Conservation (phyloP, 2,888 invertebrate genomes). For the Sarcophaga carnaria region DNA sequence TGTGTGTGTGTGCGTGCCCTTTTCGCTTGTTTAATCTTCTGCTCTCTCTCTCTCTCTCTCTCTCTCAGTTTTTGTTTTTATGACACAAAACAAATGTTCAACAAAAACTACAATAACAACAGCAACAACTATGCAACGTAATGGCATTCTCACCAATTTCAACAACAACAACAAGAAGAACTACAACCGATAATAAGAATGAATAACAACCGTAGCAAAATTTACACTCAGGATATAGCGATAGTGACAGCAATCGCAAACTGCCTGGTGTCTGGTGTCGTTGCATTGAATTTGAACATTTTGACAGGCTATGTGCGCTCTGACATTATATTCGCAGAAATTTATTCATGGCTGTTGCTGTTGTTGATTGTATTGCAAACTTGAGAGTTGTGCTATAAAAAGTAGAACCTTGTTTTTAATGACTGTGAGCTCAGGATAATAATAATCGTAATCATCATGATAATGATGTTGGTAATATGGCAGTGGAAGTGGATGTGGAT, state of each 20-base stretch:
- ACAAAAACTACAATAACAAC: constrained; percentile 22
- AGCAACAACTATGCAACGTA: constrained; percentile 23
- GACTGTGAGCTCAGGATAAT: constrained; percentile 22
- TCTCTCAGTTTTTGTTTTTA: constrained; percentile 9
- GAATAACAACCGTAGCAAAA: constrained; percentile 22
- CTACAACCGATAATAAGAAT: background rate
- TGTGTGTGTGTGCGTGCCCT: background rate
- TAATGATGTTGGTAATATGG: background rate
- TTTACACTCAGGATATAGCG: background rate
- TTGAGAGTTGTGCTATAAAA: background rate
- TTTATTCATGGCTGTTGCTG: constrained; percentile 58
- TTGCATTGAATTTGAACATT: constrained; percentile 26
- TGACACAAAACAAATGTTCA: constrained; percentile 29
- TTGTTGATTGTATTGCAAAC: background rate
- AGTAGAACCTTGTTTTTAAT: background rate
- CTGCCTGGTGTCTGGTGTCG: background rate
- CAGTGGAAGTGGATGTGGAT: background rate
- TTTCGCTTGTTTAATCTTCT: background rate
- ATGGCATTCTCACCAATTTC: constrained; percentile 47
- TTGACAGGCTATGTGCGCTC: constrained; percentile 39
- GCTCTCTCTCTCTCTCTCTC: background rate
- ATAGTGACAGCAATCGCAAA: background rate
- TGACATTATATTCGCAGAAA: constrained; percentile 13
- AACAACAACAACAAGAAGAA: constrained; percentile 24
- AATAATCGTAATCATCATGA: constrained; percentile 1